Base-by-base conservation (phyloP, 2,888 invertebrate species). In the Andrena trimmerana region DNA sequence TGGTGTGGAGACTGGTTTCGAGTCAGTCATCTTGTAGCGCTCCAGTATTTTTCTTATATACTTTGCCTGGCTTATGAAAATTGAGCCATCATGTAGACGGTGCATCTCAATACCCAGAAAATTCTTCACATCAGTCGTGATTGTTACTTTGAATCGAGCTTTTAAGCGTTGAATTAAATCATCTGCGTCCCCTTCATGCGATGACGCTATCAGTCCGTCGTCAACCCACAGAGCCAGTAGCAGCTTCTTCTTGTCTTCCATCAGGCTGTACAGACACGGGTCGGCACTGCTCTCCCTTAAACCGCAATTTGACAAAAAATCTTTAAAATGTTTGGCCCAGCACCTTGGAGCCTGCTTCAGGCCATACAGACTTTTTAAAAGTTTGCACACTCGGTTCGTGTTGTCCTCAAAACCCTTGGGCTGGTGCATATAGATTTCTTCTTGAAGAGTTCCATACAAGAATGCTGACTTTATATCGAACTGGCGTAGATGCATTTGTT, bases 261-360 rank as follows among this genome's bases (percentile, higher is more conserved):
- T 27, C 16, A 20, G 20, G 1, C 3, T 10, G 16, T 29, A 59
- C 3, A 42, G 16, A 20, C 69, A 69, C 3, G 59, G 16, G 7
- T 59, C 42, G 0, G 42, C 27, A 13, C 24, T 10, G 13, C 42
- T 69, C 33, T 27, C 27, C 27, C 29, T 69, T 33, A 69, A 69
- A 24, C 36, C 57, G 20, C 8, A 68, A 13, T 50, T 36, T 5
- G 2, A 27, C n/a, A 69, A 20, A 27, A 57, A 57, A 24, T 24
- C 1, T 0, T 16, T n/a, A n/a, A 69, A 69, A 42, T 57, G 57
- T 57, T 57, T 36, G 8, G 20, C 8, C 36, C 69, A 69, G 7
- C 36, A 42, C 6, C 59, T 70, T 5, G 69, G 69, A 27, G 69
- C 57, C 16, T 70, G 69, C 33, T 70, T 70, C 20, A 70, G 29